Evolutionary conservation across 2,113 vertebrate species (phyloP).

Genomic region (Hydrochoerus hydrochaeris): DNA sequence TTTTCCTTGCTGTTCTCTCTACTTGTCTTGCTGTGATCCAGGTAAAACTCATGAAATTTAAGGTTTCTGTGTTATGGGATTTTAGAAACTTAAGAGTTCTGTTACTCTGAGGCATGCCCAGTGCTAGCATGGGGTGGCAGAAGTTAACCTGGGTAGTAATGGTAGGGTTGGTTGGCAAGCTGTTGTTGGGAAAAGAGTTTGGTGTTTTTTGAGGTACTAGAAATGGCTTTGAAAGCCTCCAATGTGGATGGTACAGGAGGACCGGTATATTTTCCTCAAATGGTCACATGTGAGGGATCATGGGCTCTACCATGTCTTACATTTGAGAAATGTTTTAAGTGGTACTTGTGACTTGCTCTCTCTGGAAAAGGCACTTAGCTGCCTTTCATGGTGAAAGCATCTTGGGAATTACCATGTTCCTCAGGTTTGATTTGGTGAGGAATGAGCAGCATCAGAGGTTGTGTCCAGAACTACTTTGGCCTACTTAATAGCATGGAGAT

Average conservation of each 20-base stretch:
- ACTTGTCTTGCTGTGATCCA: background rate
- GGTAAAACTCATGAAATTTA: background rate
- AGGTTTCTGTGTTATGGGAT: background rate
- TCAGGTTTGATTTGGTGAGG: background rate
- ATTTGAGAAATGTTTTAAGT: background rate
- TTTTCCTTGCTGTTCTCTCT: background rate
- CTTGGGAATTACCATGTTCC: background rate
- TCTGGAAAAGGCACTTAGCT: background rate
- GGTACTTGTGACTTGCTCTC: background rate
- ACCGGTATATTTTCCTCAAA: background rate
- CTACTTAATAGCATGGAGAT: accelerated
- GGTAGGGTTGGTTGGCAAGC: background rate
- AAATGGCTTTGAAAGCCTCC: background rate
- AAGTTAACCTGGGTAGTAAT: background rate
- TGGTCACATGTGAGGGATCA: background rate
- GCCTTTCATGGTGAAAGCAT: background rate
- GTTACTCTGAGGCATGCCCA: background rate
- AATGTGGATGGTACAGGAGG: background rate
- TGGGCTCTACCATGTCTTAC: background rate
- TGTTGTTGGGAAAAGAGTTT: background rate
- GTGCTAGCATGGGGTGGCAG: no score
- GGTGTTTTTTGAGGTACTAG: background rate
- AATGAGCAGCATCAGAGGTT: background rate
- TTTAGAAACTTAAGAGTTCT: background rate
- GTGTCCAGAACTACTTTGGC: background rate